phyloP scores from a whole-genome alignment of 2,888 invertebrate genomes.

The Drosophila pseudotalamancana region DNA sequence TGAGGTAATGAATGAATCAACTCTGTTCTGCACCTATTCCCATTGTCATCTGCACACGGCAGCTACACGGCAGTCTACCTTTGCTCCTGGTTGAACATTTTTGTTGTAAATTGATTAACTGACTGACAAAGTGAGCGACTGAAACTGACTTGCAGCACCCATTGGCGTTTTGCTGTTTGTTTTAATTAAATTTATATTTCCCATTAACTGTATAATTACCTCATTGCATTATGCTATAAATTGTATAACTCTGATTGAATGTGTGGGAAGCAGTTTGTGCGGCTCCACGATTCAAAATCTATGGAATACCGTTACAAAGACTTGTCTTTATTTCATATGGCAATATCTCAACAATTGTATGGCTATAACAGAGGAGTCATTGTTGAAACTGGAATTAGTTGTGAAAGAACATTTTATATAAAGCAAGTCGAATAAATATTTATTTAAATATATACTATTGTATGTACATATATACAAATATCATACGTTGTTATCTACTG shows the following conservation, averaged over 20 bases:
- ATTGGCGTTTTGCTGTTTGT: conserved; percentile 50
- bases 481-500: too few relatives aligned
- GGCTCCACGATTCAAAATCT: conserved; percentile 2
- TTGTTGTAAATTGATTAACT: conserved; percentile 53
- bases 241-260: conserved; percentile 48
- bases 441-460: too few relatives aligned
- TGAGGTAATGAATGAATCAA: conserved; percentile 37
- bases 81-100: background rate
- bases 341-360: too few relatives aligned
- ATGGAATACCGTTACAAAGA: too few relatives aligned
- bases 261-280: conserved; percentile 21
- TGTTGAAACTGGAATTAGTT: too few relatives aligned
- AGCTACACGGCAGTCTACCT: background rate
- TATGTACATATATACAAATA: too few relatives aligned
- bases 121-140: conserved; percentile 34
- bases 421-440: too few relatives aligned
- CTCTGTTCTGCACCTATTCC: conserved; percentile 14
- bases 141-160: conserved; percentile 42
- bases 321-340: too few relatives aligned
- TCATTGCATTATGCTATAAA: conserved; percentile 39
- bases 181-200: conserved; percentile 59
- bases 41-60: conserved; percentile 29
- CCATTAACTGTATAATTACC: conserved; percentile 49
- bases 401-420: too few relatives aligned
- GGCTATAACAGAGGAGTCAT: too few relatives aligned